These are phyloP conservation scores for Tapirus indicus DNA, from an alignment of 2,797 vertebrate species.

Conservation along the genomic window DNA sequence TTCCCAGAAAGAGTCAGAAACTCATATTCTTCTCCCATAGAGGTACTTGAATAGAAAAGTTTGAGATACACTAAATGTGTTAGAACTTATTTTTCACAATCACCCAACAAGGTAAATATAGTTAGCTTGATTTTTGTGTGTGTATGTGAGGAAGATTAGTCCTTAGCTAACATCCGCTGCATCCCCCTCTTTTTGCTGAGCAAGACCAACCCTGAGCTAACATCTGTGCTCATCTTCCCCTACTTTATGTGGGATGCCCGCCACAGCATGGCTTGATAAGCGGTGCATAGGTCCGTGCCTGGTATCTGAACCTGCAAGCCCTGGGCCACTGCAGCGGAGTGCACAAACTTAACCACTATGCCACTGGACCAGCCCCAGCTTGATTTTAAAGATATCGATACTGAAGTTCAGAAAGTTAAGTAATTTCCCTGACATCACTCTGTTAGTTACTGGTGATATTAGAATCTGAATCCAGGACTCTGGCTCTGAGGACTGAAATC, in stretches of 20 bases:
- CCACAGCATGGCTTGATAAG: too few relatives aligned
- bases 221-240: too few relatives aligned
- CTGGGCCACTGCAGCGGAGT: too few relatives aligned
- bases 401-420: background rate
- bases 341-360: too few relatives aligned
- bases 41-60: background rate
- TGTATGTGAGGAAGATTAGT: too few relatives aligned
- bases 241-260: too few relatives aligned
- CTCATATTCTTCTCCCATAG: background rate
- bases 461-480: background rate
- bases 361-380: background rate
- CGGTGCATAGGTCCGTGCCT: too few relatives aligned
- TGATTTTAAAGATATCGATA: conserved; percentile 28
- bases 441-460: background rate
- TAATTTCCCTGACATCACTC: background rate
- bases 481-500: background rate
- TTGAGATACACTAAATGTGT: background rate
- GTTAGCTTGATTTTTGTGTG: conserved; percentile 17
- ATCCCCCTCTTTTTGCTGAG: too few relatives aligned
- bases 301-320: too few relatives aligned
- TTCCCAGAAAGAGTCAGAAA: background rate
- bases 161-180: too few relatives aligned
- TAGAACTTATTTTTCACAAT: background rate
- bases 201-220: too few relatives aligned
- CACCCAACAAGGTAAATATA: background rate